phyloP scores from a whole-genome alignment of 2,888 invertebrate species.

The Odontothrips loti region DNA sequence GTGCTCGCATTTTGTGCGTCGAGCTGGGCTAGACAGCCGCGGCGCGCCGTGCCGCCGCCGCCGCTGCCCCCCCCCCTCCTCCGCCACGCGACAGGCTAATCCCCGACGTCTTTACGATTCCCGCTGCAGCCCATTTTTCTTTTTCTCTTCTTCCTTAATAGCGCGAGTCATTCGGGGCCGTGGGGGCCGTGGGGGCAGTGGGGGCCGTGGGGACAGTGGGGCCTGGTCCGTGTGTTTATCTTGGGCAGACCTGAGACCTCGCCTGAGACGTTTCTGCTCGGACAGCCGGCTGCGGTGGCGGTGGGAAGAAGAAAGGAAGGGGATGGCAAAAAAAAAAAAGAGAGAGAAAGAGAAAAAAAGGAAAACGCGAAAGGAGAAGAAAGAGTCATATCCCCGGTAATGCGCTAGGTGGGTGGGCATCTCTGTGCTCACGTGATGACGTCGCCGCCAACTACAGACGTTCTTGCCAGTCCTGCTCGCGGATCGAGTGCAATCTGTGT shows the following conservation, averaged over 20 bases:
- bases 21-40: neutral
- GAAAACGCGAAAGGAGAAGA: too few species aligned
- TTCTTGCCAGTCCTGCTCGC: too few species aligned
- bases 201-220: neutral
- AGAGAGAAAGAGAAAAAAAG: neutral
- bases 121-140: conserved; percentile 13
- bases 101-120: conserved; percentile 12
- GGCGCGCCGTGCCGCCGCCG: neutral
- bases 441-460: too few species aligned
- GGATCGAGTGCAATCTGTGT: too few species aligned
- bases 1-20: neutral
- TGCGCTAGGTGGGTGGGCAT: too few species aligned
- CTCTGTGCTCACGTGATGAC: too few species aligned
- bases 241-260: neutral
- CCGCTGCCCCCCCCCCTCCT: neutral
- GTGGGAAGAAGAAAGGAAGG: neutral
- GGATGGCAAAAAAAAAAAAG: too few species aligned
- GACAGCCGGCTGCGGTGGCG: neutral
- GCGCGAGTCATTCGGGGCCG: neutral
- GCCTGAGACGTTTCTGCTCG: neutral
- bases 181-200: too few species aligned
- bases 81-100: neutral
- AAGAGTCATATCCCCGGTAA: too few species aligned
- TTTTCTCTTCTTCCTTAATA: conserved; percentile 18
- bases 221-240: neutral